phyloP scores from a whole-genome alignment of 2,888 invertebrate genomes.

The Melolontha melolontha region DNA sequence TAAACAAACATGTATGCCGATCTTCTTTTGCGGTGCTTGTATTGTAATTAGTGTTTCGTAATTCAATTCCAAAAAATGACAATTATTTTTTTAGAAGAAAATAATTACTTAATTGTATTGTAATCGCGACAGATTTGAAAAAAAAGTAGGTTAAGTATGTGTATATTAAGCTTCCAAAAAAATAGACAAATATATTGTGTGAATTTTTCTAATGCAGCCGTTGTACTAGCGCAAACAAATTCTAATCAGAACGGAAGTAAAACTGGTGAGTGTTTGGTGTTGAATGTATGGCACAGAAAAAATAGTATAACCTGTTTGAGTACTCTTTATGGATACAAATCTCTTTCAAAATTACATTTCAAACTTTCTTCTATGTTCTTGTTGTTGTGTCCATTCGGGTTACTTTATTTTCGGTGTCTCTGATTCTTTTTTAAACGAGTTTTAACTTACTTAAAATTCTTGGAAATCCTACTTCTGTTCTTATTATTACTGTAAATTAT shows the following conservation, averaged over 20 bases:
- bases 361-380: too few relatives aligned
- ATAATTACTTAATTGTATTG: background rate
- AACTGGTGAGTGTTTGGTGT: slow-evolving; percentile 61
- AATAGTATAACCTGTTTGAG: slow-evolving; percentile 7
- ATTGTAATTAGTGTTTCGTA: too few relatives aligned
- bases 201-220: slow-evolving; percentile 38
- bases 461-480: background rate
- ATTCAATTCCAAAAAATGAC: too few relatives aligned
- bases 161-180: slow-evolving; percentile 60
- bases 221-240: slow-evolving; percentile 60
- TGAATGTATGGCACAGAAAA: slow-evolving; percentile 36
- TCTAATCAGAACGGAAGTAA: slow-evolving; percentile 64
- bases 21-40: too few relatives aligned
- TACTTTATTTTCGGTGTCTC: too few relatives aligned
- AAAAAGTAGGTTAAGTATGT: too few relatives aligned
- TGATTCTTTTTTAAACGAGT: too few relatives aligned
- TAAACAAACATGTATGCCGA: too few relatives aligned
- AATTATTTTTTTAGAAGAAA: background rate
- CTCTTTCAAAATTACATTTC: background rate
- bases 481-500: slow-evolving; percentile 1
- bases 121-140: too few relatives aligned
- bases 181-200: slow-evolving; percentile 56
- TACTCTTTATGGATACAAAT: background rate
- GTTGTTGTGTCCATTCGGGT: too few relatives aligned
- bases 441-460: too few relatives aligned